A percentile compares a stretch with the other conserved stretches of the same genome.
Conservation (phyloP, 2,113 vertebrate species). For the Phalacrocorax carbo region DNA sequence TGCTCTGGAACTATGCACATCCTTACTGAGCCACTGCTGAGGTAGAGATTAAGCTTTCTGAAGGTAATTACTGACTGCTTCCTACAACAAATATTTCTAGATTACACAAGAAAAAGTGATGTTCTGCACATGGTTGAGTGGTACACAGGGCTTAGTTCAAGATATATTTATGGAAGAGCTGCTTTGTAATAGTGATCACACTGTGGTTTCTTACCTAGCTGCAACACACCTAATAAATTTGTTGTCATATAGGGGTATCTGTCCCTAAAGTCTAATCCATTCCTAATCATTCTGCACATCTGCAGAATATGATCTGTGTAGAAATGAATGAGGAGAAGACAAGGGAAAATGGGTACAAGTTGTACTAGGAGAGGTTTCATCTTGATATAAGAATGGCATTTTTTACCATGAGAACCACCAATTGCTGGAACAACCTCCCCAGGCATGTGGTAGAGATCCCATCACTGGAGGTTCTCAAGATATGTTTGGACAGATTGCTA, state of each 20-base stretch:
- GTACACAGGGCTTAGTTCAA: not conserved
- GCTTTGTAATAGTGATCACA: not conserved
- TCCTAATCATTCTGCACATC: not conserved
- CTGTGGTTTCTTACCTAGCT: not conserved
- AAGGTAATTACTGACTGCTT: not conserved
- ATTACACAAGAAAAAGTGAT: not conserved
- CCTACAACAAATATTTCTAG: not conserved
- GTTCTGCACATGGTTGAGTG: not conserved
- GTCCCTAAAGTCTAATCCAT: not conserved
- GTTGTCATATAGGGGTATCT: not conserved
- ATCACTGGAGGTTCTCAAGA: not conserved
- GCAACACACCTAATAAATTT: fast-evolving
- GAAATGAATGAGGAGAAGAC: not conserved
- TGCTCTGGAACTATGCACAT: fast-evolving
- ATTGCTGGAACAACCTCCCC: not conserved
- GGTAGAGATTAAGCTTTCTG: not conserved
- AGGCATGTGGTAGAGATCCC: not conserved
- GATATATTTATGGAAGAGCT: not conserved
- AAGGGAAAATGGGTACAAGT: not conserved
- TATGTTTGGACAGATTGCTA: fast-evolving
- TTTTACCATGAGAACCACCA: not conserved
- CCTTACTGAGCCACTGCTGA: not conserved
- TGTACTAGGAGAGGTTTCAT: not conserved
- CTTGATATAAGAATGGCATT: not conserved
- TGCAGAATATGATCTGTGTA: no score